These are phyloP conservation scores for Lepus townsendii DNA, from an alignment of 2,797 vertebrate species.

Conservation along the genomic window DNA sequence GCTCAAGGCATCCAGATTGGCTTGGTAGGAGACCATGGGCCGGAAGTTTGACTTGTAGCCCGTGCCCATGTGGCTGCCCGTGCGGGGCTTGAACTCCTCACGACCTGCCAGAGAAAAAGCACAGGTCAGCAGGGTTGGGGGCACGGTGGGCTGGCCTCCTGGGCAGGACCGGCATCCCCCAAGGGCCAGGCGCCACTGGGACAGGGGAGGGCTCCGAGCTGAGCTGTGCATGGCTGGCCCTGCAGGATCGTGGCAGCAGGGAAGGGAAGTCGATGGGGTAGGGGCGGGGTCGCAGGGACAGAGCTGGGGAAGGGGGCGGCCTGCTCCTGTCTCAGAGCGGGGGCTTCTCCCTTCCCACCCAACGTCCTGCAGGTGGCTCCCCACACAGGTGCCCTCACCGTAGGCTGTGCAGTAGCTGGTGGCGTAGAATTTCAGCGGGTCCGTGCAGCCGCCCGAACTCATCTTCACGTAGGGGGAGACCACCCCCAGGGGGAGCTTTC, in stretches of 20 bases:
- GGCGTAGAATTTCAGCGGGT: constrained; percentile 85
- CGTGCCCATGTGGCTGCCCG: constrained; percentile 51
- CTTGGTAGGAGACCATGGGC: constrained; percentile 47
- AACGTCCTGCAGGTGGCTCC: accelerated
- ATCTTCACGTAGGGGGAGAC: constrained; percentile 79
- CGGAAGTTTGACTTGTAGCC: constrained; percentile 86
- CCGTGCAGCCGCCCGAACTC: constrained; percentile 72
- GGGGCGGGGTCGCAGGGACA: neutral
- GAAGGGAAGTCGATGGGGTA: neutral
- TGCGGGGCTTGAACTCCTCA: constrained; percentile 75
- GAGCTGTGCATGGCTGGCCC: neutral
- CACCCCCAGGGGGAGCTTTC: constrained; percentile 83
- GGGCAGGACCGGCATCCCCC: neutral
- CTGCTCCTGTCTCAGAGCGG: too few relatives aligned
- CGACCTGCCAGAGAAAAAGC: constrained; percentile 69
- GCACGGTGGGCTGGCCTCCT: neutral
- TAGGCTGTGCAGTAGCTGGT: constrained; percentile 85
- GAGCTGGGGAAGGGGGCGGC: accelerated
- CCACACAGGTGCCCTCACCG: constrained; percentile 73
- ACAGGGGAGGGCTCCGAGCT: neutral
- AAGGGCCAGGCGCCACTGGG: neutral
- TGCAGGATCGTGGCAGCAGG: neutral
- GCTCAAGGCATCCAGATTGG: constrained; percentile 69
- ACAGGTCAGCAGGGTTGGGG: neutral
- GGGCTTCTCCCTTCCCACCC: neutral